Base-by-base conservation (phyloP, 2,113 vertebrate genomes). In the Gobio gobio region DNA sequence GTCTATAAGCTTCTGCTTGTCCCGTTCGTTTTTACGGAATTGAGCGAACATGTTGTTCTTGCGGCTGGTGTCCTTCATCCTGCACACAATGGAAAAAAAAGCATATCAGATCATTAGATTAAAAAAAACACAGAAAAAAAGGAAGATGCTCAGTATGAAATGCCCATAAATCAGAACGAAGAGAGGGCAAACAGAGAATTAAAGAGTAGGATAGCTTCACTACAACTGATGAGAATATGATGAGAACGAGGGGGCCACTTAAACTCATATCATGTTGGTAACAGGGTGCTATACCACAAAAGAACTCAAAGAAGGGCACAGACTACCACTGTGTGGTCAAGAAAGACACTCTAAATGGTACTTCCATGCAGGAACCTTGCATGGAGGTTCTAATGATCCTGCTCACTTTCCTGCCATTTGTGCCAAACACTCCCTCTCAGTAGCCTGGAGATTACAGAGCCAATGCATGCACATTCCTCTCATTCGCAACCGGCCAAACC, bases 1-100 rank as follows among this genome's bases (percentile, higher is more conserved):
- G 90, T 99, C 98, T 20, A 99, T 99, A 86, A 99, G 91, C 86
- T 96, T 99, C 95, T 99, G 98, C 79, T 98, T 94, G 94, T 99
- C 98, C n/a, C 97, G 85, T 88, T 99, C 97, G 0, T 97, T 97
- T 86, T 97, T 99, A 90, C 97, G 95, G 91, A 99, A 99, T 87
- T 97, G 97, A 43, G 97, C 96, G 40, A 99, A 98, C 89, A 99
- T 94, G 80, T 95, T 96, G 96, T 97, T 99, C 91, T 98, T 99
- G 82, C 96, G 93, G 92, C 97, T 97, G 1, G 95, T 95, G 93
- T 99, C 98, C 86, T 92, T 96, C 97, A 99, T 98, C 95, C 98
- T 99, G 91, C 0, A 73, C 5, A 43, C 26, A 83, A 81, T 18
- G 22, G n/a, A n/a, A 29, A 80, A 29, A 10, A 12, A 82, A 70